Conservation (phyloP, 2,113 vertebrate genomes). For the Chaenogobius annularis region DNA sequence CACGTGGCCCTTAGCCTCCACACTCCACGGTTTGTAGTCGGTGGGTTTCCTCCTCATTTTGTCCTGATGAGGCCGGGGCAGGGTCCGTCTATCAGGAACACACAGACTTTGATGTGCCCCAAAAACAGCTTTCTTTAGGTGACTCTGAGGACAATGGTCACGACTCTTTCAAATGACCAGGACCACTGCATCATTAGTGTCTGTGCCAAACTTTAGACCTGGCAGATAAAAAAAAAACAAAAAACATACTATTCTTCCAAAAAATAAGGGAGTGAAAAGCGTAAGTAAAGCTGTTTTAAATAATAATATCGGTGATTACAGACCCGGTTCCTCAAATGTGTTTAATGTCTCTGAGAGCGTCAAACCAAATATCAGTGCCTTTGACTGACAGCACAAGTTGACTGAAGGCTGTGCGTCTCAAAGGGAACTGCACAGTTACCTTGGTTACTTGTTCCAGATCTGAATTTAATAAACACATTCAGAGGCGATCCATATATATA, state of each 20-base stretch:
- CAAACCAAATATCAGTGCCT: no score
- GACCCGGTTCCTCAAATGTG: no score
- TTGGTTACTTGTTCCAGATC: no score
- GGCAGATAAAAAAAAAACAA: not conserved
- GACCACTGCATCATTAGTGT: conserved; percentile 3
- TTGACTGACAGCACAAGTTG: no score
- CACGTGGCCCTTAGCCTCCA: not conserved
- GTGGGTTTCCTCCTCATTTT: not conserved
- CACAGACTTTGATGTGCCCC: not conserved
- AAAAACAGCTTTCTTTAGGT: not conserved
- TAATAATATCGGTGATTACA: no score
- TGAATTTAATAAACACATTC: no score
- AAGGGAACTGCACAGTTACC: no score
- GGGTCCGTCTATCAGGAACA: not conserved
- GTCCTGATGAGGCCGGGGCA: not conserved
- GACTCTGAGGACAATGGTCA: not conserved
- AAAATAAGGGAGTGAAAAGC: not conserved
- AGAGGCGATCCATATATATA: no score
- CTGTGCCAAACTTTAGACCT: not conserved
- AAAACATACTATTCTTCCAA: not conserved
- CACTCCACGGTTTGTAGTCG: not conserved
- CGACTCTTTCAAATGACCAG: not conserved
- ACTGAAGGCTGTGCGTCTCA: no score
- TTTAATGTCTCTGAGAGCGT: no score
- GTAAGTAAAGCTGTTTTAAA: no score